Evolutionary conservation across 30 jellyfish, hydroid and myxozoan genomes (phyloP).

Genomic region (Cassiopea andromeda): DNA sequence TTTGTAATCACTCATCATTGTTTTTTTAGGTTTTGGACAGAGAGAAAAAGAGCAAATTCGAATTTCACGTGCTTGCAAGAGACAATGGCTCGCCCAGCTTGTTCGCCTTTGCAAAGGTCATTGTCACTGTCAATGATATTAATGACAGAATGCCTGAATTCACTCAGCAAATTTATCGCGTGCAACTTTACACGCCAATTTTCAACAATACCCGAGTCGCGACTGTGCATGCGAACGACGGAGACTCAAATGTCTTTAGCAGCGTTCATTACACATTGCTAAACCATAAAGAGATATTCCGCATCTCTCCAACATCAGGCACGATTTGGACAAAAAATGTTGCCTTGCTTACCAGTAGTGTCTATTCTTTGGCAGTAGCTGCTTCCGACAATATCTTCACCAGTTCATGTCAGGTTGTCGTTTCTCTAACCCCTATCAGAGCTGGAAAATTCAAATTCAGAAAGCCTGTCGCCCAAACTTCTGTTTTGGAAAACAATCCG

Average conservation of each 20-base stretch:
- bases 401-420: slow-evolving; percentile 61
- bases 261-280: slow-evolving; percentile 58
- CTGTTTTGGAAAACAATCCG: slow-evolving; percentile 72
- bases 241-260: slow-evolving; percentile 75
- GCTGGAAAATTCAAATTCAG: slow-evolving; percentile 64
- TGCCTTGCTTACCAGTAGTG: slow-evolving; percentile 17
- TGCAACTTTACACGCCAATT: slow-evolving; percentile 68
- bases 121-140: slow-evolving; percentile 61
- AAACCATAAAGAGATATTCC: slow-evolving; percentile 55
- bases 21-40: slow-evolving; percentile 84
- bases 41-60: slow-evolving; percentile 65
- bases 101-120: slow-evolving; percentile 73
- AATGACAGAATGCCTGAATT: slow-evolving; percentile 94
- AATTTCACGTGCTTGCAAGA: slow-evolving; percentile 71
- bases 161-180: slow-evolving; percentile 45
- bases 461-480: slow-evolving; percentile 26
- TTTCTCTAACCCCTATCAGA: slow-evolving; percentile 29
- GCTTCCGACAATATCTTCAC: slow-evolving; percentile 91
- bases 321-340: slow-evolving; percentile 52
- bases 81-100: slow-evolving; percentile 85
- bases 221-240: slow-evolving; percentile 80
- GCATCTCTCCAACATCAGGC: slow-evolving; percentile 74
- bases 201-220: slow-evolving; percentile 73
- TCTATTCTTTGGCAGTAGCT: slow-evolving; percentile 47
- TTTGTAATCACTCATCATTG: not conserved